Base-by-base conservation (phyloP, 2,797 vertebrate genomes). In the Leucoraja ocellata region DNA sequence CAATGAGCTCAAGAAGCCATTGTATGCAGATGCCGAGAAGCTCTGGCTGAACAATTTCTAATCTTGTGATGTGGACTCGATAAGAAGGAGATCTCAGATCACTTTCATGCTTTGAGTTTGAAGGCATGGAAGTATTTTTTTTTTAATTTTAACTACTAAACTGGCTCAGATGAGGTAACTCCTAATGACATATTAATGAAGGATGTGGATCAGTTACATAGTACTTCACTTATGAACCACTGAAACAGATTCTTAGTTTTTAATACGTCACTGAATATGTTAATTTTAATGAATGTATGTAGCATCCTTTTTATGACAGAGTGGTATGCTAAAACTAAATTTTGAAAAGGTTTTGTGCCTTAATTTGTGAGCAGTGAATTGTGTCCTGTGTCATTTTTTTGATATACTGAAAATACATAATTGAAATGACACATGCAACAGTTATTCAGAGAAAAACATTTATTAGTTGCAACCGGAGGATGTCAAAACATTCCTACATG, bases 361-460 rank as follows among this genome's bases (percentile, higher is more conserved):
- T 83, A 58, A 46, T 58, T 58, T 14, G 54, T 58, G 46, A 10
- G 18, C 46, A 58, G 10, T 1, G 25, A 83, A 83, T 63, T 36
- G 14, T 5, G 46, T 18, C 32, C 32, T 88, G 61, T 2, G 68
- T 65, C 16, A 36, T 68, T 6, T 88, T 88, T 88, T 88, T 32
- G 18, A 65, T 65, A 65, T 32, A 32, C 18, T 18, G n/a, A 68
- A 88, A 88, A 63, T 32, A 65, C 32, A 88, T 21, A 65, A 88
- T 32, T 63, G 16, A 88, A 88, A 68, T 36, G 84, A 88, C n/a
- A 18, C 84, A 68, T 88, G 84, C 16, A 68, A 10, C 16, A 88
- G 32, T 88, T 65, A 88, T 68, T n/a, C 36, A 18, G 16, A 88
- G 84, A n/a, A 88, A 68, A 68, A 88, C n/a, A 88, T 68, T 61